Evolutionary conservation across 1,140 invertebrate genomes (phyloP).

Genomic region (Ceratina calcarata): DNA sequence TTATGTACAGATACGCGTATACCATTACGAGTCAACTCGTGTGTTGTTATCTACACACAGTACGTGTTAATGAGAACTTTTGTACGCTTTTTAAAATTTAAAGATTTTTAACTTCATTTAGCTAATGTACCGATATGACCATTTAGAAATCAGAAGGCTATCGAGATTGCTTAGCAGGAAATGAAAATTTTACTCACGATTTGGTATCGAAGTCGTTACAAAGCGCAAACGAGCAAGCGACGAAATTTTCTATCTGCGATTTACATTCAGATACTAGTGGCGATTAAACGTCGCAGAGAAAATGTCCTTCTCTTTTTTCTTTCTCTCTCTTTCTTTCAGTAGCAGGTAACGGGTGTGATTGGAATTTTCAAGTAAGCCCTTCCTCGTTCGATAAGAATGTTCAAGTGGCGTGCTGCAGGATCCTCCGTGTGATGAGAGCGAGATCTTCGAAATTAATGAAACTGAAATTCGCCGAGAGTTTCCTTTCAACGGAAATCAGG

Average conservation of each 20-base stretch:
- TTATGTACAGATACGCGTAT: background rate
- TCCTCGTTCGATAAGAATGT: conserved; percentile 38
- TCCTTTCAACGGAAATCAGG: conserved; percentile 65
- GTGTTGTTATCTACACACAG: background rate
- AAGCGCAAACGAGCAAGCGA: background rate
- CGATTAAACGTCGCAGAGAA: conserved; percentile 55
- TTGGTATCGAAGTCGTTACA: background rate
- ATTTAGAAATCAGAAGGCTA: background rate
- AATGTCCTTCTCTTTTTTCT: conserved; percentile 46
- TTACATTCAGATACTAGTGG: conserved; percentile 40
- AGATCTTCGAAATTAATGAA: conserved; percentile 65
- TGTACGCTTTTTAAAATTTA: no score
- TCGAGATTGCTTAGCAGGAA: background rate
- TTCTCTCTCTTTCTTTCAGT: background rate
- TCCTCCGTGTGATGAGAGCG: conserved; percentile 1
- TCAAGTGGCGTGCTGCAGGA: conserved; percentile 34
- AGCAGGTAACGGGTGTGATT: conserved; percentile 52
- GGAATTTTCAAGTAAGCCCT: conserved; percentile 60
- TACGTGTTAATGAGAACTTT: background rate
- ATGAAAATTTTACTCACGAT: conserved; percentile 18
- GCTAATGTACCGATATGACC: no score
- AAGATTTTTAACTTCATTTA: no score
- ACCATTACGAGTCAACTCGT: conserved; percentile 2
- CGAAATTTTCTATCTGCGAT: conserved; percentile 18
- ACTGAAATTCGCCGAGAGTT: conserved; percentile 64